Percentiles rank a stretch among this genome's conserved stretches.
Evolutionary conservation across 2,113 vertebrate species (phyloP).

Genomic region (Neodon shergylaensis): DNA sequence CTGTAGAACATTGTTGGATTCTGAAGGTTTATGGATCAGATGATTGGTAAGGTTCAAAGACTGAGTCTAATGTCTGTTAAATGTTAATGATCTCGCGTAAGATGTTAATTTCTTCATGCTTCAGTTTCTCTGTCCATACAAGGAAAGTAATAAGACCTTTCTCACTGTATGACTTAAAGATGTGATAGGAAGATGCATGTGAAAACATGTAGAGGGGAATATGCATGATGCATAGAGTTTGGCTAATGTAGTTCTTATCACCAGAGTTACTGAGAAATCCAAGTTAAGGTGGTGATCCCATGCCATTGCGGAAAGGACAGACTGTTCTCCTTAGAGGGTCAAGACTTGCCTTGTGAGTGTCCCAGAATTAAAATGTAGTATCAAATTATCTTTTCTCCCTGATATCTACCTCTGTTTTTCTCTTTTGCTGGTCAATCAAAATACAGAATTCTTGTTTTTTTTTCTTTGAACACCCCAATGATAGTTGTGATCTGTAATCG

Average conservation of each 20-base stretch:
- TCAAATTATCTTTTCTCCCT: background rate
- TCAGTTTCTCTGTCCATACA: background rate
- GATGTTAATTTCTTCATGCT: background rate
- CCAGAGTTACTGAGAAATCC: background rate
- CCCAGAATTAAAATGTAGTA: background rate
- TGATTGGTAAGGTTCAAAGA: background rate
- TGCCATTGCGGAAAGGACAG: background rate
- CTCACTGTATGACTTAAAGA: background rate
- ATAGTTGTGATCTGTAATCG: too few species aligned
- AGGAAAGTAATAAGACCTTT: background rate
- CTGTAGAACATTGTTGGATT: background rate
- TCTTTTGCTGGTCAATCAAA: background rate
- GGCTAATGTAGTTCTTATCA: background rate
- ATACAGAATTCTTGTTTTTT: background rate
- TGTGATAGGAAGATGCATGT: background rate
- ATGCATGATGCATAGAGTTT: background rate
- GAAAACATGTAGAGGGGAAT: background rate
- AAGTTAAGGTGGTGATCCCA: accelerated
- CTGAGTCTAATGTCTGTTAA: background rate
- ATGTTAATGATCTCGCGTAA: background rate
- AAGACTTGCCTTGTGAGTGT: background rate
- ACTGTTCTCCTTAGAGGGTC: background rate
- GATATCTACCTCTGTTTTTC: background rate
- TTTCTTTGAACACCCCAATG: background rate
- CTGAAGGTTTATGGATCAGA: background rate